phyloP scores from a whole-genome alignment of 2,113 vertebrate species.

The Galeopterus variegatus region DNA sequence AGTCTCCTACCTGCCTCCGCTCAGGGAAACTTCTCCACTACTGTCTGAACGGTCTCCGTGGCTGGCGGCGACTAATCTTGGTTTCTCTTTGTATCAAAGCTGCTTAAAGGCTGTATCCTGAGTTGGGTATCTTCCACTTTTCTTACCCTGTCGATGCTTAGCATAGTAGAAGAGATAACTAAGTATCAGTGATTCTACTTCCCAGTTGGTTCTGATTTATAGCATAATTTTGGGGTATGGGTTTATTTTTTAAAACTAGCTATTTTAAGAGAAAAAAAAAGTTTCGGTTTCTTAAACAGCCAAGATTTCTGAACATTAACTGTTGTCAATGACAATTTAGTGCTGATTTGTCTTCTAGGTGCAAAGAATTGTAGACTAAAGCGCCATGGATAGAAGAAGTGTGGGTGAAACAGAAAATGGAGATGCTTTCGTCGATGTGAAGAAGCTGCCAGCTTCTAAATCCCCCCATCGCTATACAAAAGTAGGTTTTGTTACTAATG shows the following conservation, averaged over 20 bases:
- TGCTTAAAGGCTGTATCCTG: background rate
- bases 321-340: background rate
- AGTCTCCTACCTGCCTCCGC: background rate
- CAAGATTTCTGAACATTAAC: background rate
- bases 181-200: background rate
- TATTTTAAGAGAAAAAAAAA: background rate
- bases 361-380: slow-evolving; percentile 74
- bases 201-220: background rate
- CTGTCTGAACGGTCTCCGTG: background rate
- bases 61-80: slow-evolving; percentile 37
- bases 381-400: slow-evolving; percentile 95
- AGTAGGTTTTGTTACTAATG: slow-evolving; percentile 86
- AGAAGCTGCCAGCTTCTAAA: slow-evolving; percentile 85
- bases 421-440: slow-evolving; percentile 88
- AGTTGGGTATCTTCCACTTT: slow-evolving; percentile 22
- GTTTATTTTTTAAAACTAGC: background rate
- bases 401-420: slow-evolving; percentile 91
- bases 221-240: background rate
- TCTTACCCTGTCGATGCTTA: background rate
- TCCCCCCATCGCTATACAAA: slow-evolving; percentile 95
- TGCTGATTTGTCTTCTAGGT: slow-evolving; percentile 78
- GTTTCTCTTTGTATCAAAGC: slow-evolving; percentile 67
- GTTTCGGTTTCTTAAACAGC: background rate
- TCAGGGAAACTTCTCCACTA: slow-evolving; percentile 60
- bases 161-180: background rate